Conservation (phyloP, 1,140 invertebrate genomes). For the Cardiocondyla obscurior region DNA sequence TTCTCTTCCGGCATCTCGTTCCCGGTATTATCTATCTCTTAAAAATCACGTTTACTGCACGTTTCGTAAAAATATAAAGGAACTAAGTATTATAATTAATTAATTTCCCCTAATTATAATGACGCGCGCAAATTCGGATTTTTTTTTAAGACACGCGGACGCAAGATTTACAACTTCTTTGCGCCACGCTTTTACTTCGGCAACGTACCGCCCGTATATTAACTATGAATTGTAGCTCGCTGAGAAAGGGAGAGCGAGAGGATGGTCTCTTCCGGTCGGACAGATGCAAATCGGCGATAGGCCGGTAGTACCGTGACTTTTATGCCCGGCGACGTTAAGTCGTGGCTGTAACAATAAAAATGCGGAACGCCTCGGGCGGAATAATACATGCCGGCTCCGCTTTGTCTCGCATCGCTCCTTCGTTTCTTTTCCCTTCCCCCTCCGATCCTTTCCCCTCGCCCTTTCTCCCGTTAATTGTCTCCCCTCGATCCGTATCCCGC, state of each 20-base stretch:
- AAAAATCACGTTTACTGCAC: no score
- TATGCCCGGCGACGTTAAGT: slow-evolving; percentile 43
- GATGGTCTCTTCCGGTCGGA: slow-evolving; percentile 36
- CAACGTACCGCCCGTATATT: slow-evolving; percentile 14
- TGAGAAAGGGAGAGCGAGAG: not conserved
- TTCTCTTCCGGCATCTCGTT: not conserved
- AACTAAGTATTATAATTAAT: no score
- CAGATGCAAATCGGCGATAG: slow-evolving; percentile 49
- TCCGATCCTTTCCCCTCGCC: not conserved
- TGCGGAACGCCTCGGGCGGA: slow-evolving; percentile 37
- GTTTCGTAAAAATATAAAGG: not conserved
- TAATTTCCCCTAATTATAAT: no score
- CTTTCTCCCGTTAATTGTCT: slow-evolving; percentile 10
- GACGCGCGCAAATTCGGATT: not conserved
- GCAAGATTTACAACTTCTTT: not conserved
- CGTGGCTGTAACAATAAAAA: slow-evolving; percentile 50
- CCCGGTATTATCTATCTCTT: not conserved
- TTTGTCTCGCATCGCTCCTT: slow-evolving; percentile 33
- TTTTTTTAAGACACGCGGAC: not conserved
- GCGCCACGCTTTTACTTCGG: not conserved
- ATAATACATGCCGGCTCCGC: slow-evolving; percentile 39
- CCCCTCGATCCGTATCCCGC: not conserved
- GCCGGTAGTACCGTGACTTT: slow-evolving; percentile 40
- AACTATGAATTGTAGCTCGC: slow-evolving; percentile 4
- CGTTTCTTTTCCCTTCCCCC: not conserved